Evolutionary conservation across 2,797 vertebrate genomes (phyloP), one percentile per base, ranked within the genome.

Genomic region (Chanos chanos): DNA sequence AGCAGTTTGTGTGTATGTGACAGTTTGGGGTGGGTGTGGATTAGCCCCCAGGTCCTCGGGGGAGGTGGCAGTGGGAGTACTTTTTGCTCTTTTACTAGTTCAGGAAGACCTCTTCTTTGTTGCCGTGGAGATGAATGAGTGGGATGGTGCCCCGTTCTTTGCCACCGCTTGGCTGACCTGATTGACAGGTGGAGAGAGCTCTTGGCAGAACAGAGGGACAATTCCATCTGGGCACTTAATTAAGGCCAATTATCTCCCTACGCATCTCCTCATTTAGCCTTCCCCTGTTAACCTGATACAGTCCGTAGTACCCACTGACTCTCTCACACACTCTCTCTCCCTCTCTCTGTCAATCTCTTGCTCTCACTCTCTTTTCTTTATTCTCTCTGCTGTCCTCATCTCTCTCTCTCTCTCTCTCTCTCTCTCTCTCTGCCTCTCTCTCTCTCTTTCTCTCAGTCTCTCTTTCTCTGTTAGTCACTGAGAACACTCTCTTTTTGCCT

Each of bases 161-260:
- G 30, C 34, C 59, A 49, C 31, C 47, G 37, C 67, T 75, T 78
- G 76, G 75, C 67, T 65, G 36, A 58, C 16, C 45, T 63, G 71
- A 57, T 55, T 40, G 51, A 75, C 54, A 66, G 51, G 66, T 43
- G 33, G 53, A 65, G 57, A 53, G 49, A 66, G n/a, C 30, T 59
- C 25, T 60, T 49, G 65, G 73, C 66, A 64, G 63, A 70, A 53
- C 63, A 22, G 30, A 62, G 64, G 66, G 61, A 31, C 61, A 40
- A 16, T 60, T 72, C 76, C 76, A 78, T 78, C 77, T 81, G 75
- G 54, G 50, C 72, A 36, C 77, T 79, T 79, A 53, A 81, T 80
- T 80, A 73, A 36, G 64, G 71, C 60, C 74, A 70, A 73, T 77
- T 73, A 78, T 77, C 66, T 74, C 73, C 54, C 41, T 44, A 56